Base-by-base conservation (phyloP, 2,888 invertebrate species). In the Spilarctia lutea region DNA sequence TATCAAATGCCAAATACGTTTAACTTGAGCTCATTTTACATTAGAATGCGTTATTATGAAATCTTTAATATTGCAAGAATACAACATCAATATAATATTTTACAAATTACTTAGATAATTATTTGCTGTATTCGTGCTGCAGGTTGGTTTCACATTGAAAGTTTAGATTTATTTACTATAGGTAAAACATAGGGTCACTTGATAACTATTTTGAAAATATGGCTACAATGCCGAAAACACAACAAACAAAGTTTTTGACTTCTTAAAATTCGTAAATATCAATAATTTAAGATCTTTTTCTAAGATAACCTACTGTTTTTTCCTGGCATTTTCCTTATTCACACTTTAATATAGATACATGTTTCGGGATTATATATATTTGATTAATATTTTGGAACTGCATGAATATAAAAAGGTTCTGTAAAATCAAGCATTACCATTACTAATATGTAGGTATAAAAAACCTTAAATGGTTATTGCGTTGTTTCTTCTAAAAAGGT, bases 1-100 rank as follows among this genome's bases (percentile, higher is more conserved):
- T 87, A 82, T 86, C 83, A 86, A 91, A 91, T 91, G 88, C 87
- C 87, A 83, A 75, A 83, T 79, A 85, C 85, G 83, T 87, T 90
- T 86, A 83, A 81, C 82, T 79, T 75, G 76, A 3, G 67, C 30
- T 75, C 63, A 68, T 65, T 60, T 60, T 56, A 68, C 56, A 39
- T 76, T 60, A 69, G 71, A 60, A 66, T 10, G 65, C 71, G 65
- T 42, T 63, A 76, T 30, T 70, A 73, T 60, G 7, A 68, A 68
- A 68, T 30, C 33, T 33, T 48, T 20, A 20, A 30, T 68, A 30
- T 27, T 13, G 27, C 13, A 27, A 27, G 3, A 56, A 7, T 56
- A 11, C 11, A 56, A 56, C 56, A 56, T 56, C 24, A 60, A 13
- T 60, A 60, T n/a, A 3, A 60, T 27, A 27, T 60, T 27, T 60